Base-by-base conservation (phyloP, 35 echinoderm and acorn worm species). In the Lytechinus pictus region DNA sequence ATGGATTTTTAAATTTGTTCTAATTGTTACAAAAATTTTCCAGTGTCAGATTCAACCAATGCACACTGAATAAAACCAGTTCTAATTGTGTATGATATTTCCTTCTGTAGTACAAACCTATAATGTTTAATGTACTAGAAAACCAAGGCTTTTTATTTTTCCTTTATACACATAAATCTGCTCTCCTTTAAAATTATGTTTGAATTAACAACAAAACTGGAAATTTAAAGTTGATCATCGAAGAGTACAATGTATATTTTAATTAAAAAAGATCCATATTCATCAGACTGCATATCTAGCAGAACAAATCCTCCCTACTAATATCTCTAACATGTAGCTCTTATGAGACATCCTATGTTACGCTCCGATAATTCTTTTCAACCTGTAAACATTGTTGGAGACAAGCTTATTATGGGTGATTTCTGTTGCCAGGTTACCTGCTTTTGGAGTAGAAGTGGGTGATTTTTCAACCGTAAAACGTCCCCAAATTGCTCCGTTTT, bases 371-470 rank as follows among this genome's bases (percentile, higher is more conserved):
- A 19, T 44, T 14, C 12, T 11, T 61, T 14, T 61, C 93, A 94
- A 55, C 52, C 93, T 57, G 52, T 19, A 61, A 6, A 29, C 57
- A 54, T 44, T 94, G 52, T 52, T 19, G 13, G 27, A 27, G 66
- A 79, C 27, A 86, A 95, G 57, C 94, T 95, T 54, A 79, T 87
- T 53, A 27, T 24, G n/a, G 86, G 86, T 29, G 11, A 79, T 57
- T 86, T 53, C 27, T 5, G 55, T 57, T 66, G 60, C 79, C 27
- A 10, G 60, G 94, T 95, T 86, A 71, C 28, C 55, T 27, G 24
- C 24, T 16, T 12, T 79, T 29, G 14, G 55, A 55, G 57, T 19
- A 24, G 21, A 57, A 58, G 12, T 94, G 53, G 52, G 66, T 79
- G 21, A 79, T 79, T 79, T 79, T 79, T 79, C 66, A 79, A 16